Conservation (phyloP, 1,140 invertebrate genomes). For the Agrilus planipennis region DNA sequence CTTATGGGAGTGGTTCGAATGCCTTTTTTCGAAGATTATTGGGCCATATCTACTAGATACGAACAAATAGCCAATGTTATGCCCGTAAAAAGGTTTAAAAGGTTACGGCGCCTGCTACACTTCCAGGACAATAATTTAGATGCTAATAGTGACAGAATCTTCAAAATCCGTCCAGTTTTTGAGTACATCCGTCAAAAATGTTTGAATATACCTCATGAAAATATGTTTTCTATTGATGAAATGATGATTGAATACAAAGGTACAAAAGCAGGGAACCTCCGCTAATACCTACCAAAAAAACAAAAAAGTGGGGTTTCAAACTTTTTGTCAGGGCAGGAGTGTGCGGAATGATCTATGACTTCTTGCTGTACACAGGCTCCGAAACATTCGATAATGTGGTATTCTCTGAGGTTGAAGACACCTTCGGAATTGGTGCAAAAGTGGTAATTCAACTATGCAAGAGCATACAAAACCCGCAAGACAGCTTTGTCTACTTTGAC, state of each 20-base stretch:
- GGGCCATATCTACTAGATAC: not conserved
- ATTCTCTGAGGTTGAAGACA: not conserved
- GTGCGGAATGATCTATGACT: not conserved
- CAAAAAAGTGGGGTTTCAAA: too few relatives aligned
- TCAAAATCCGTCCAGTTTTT: not conserved
- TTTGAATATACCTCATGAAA: not conserved
- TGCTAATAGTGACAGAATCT: not conserved
- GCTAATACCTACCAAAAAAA: not conserved
- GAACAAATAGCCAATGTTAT: not conserved
- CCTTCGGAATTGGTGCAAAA: conserved; percentile 1
- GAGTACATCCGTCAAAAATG: not conserved
- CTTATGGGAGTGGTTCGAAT: not conserved
- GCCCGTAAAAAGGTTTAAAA: not conserved
- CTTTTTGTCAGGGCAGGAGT: conserved; percentile 1
- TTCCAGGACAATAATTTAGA: too few relatives aligned
- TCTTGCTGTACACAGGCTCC: not conserved
- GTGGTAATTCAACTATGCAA: not conserved
- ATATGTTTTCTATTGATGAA: not conserved
- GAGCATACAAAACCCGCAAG: not conserved
- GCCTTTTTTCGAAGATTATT: not conserved
- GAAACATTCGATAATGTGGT: conserved; percentile 1
- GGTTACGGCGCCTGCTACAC: too few relatives aligned
- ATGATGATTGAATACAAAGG: too few relatives aligned
- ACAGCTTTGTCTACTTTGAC: not conserved
- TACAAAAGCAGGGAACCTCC: not conserved